Evolutionary conservation across 2,113 vertebrate species (phyloP).

Genomic region (Phrynosoma platyrhinos): DNA sequence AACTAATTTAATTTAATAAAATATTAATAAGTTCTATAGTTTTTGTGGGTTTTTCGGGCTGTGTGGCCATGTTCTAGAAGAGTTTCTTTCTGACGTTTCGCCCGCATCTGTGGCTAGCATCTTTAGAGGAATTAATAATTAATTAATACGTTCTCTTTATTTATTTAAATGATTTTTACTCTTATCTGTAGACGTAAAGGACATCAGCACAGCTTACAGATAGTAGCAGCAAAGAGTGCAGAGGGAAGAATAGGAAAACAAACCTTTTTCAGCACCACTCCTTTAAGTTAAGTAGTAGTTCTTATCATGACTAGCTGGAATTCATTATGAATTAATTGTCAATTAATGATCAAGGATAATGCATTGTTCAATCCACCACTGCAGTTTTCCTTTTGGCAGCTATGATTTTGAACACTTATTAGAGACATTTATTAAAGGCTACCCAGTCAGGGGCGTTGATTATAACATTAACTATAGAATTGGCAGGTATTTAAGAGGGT

Average conservation of each 20-base stretch:
- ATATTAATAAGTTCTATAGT: too few relatives aligned
- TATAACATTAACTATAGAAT: background rate
- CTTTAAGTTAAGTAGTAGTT: background rate
- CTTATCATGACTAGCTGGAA: background rate
- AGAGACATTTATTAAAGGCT: constrained; percentile 31
- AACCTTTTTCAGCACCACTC: background rate
- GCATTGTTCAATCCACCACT: background rate
- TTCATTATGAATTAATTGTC: background rate
- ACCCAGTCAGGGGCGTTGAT: constrained; percentile 51
- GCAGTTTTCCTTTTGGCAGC: background rate
- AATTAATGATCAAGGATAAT: background rate
- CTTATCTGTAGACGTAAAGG: background rate
- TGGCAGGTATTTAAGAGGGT: constrained; percentile 54
- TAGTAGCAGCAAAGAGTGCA: background rate
- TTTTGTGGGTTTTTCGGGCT: too few relatives aligned
- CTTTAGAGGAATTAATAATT: too few relatives aligned
- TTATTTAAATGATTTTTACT: background rate
- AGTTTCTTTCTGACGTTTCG: too few relatives aligned
- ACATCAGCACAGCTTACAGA: background rate
- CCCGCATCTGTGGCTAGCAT: too few relatives aligned
- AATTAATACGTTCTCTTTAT: background rate
- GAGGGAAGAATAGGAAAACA: background rate
- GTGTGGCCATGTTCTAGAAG: too few relatives aligned
- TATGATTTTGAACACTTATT: background rate
- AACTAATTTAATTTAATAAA: too few relatives aligned